Evolutionary conservation across 2,888 invertebrate genomes (phyloP), one percentile per base, ranked within the genome.

Genomic region (Cosmorhoe ocellata): DNA sequence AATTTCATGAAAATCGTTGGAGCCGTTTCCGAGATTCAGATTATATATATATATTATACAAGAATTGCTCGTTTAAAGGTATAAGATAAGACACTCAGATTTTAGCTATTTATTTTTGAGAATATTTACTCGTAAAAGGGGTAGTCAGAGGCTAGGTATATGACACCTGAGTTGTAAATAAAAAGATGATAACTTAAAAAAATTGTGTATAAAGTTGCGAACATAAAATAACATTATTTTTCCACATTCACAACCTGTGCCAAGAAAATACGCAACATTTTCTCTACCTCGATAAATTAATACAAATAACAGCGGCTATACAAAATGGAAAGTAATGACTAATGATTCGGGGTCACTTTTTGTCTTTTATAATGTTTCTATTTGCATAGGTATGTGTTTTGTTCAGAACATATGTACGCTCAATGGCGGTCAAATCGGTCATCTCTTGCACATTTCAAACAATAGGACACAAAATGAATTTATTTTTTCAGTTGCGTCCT

Each of bases 371-470:
- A 34, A 31, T n/a, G n/a, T n/a, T n/a, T n/a, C n/a, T n/a, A n/a
- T n/a, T 36, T 31, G 49, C 53, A 62, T 59, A n/a, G n/a, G n/a
- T n/a, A n/a, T n/a, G 10, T 41, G 31, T 56, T 64, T 64, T 63
- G 62, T 55, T 48, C 31, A 66, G 64, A 78, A 82, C 82, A 84
- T 78, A 75, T 82, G 79, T 81, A 51, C 12, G 7, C 10, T 9
- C 56, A 24, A 4, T 57, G 61, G 58, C 84, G 81, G 84, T 80
- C 84, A 61, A 77, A 82, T 79, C 83, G 84, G 84, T 81, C 84
- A 84, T 65, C 69, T 66, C 41, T 49, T 54, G 53, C 41, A 40
- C 41, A 32, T 32, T 66, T 67, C 42, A 51, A 63, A 71, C 61
- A 69, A 64, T 65, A 64, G 63, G 58, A 64, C 59, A 61, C 64